Evolutionary conservation across 2,888 invertebrate species (phyloP).

Genomic region (Drosophila fungiperda): DNA sequence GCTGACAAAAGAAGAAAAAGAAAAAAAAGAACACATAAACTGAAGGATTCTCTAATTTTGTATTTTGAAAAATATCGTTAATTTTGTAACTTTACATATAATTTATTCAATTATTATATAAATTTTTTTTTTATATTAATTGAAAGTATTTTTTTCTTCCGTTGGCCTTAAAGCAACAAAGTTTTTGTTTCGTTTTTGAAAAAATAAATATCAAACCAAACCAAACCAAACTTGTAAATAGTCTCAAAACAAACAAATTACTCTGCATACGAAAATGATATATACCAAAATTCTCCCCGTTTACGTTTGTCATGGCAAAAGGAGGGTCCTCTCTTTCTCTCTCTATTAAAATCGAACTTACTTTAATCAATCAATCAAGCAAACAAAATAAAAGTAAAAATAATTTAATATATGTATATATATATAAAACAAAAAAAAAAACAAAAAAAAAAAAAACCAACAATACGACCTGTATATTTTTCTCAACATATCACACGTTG

Average conservation of each 20-base stretch:
- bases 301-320: slow-evolving; percentile 77
- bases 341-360: slow-evolving; percentile 61
- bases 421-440: slow-evolving; percentile 55
- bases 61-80: slow-evolving; percentile 47
- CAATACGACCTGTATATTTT: slow-evolving; percentile 63
- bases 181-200: slow-evolving; percentile 33
- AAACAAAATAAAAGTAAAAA: slow-evolving; percentile 27
- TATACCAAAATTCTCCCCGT: slow-evolving; percentile 57
- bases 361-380: slow-evolving; percentile 31
- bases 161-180: slow-evolving; percentile 51
- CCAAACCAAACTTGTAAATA: slow-evolving; percentile 80
- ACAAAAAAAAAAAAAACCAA: slow-evolving; percentile 28
- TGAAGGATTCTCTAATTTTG: slow-evolving; percentile 40
- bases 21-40: slow-evolving; percentile 60
- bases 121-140: slow-evolving; percentile 11
- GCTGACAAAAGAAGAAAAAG: slow-evolving; percentile 54
- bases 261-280: slow-evolving; percentile 75
- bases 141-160: slow-evolving; percentile 27
- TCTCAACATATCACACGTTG: slow-evolving; percentile 71
- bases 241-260: slow-evolving; percentile 73
- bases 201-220: slow-evolving; percentile 41
- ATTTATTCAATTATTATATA: slow-evolving; percentile 21
- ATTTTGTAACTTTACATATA: slow-evolving; percentile 45
- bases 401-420: slow-evolving; percentile 45
- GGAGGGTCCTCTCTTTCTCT: slow-evolving; percentile 81